Evolutionary conservation across 2,113 vertebrate species (phyloP), one percentile per base, ranked within the genome.

Genomic region (Carassius gibelio): DNA sequence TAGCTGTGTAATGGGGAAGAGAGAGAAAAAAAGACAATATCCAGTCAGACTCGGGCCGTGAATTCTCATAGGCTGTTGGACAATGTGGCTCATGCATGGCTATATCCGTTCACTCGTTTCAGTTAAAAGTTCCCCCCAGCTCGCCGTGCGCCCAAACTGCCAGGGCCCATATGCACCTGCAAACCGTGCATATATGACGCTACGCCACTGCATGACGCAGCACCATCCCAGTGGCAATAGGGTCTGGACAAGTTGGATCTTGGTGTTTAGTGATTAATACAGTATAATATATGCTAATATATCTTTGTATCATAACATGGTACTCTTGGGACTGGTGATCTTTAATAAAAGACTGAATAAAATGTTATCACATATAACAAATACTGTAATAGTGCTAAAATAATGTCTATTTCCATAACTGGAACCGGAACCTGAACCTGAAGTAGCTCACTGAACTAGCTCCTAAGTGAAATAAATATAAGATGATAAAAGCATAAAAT

Each of bases 281-380:
- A 69, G 68, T 21, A 69, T 38, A 69, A 69, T 69, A 19, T 21
- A 71, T 71, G 68, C 36, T 42, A 71, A 71, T 71, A 9, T 42
- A 42, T 71, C 36, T 71, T 71, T 71, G 2, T 71, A 42, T 42
- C 19, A 71, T 21, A 71, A 71, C 68, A 71, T 21, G 17, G 68
- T 38, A 17, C 36, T 19, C 17, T 10, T 21, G 68, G 68, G 68
- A 71, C 34, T 42, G 8, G 9, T 38, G 36, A 21, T 11, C 17
- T 3, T 42, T 21, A 71, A 71, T n/a, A 1, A 36, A 36, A 17
- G 23, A 64, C 30, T 1, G n/a, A n/a, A 61, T 61, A 61, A n/a
- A 9, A n/a, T n/a, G 8, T n/a, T n/a, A 61, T 61, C 57, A 19
- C 30, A 19, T 19, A 36, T 34, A 8, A 21, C 36, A 71, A n/a